phyloP scores from a whole-genome alignment of 2,888 invertebrate genomes.

The Ornithoptera priamus region DNA sequence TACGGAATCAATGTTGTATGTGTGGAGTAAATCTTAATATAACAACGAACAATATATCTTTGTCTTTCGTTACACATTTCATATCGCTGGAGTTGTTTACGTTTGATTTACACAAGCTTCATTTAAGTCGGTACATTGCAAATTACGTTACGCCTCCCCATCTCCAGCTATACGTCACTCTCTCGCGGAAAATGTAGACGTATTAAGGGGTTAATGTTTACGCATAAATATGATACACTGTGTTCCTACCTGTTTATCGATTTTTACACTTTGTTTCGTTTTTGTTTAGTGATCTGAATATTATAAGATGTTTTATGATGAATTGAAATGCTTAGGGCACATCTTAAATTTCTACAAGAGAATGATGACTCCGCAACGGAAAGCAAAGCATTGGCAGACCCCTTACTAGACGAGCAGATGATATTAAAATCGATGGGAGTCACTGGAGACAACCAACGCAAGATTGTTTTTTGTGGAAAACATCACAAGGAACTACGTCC shows the following conservation, averaged over 20 bases:
- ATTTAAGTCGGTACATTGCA: conserved; percentile 48
- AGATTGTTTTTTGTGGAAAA: too few relatives aligned
- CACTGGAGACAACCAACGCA: too few relatives aligned
- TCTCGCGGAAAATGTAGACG: conserved; percentile 41
- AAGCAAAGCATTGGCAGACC: too few relatives aligned
- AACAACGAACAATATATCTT: conserved; percentile 39
- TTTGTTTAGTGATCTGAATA: background rate
- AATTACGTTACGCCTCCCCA: conserved; percentile 55
- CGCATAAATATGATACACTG: conserved; percentile 23
- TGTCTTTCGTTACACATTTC: conserved; percentile 46
- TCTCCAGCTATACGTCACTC: conserved; percentile 58
- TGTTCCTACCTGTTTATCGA: conserved; percentile 13
- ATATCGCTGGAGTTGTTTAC: conserved; percentile 52
- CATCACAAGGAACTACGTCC: too few relatives aligned
- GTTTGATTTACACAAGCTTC: conserved; percentile 58
- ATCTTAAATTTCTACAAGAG: too few relatives aligned
- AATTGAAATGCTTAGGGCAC: too few relatives aligned
- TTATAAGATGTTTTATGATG: too few relatives aligned
- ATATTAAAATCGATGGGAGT: too few relatives aligned
- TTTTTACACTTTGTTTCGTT: conserved; percentile 8
- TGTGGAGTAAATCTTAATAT: conserved; percentile 34
- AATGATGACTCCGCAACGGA: too few relatives aligned
- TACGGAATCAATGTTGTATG: background rate
- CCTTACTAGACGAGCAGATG: too few relatives aligned
- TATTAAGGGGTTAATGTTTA: conserved; percentile 25